phyloP scores from a whole-genome alignment of 2,113 vertebrate species.

The Falco punctatus region DNA sequence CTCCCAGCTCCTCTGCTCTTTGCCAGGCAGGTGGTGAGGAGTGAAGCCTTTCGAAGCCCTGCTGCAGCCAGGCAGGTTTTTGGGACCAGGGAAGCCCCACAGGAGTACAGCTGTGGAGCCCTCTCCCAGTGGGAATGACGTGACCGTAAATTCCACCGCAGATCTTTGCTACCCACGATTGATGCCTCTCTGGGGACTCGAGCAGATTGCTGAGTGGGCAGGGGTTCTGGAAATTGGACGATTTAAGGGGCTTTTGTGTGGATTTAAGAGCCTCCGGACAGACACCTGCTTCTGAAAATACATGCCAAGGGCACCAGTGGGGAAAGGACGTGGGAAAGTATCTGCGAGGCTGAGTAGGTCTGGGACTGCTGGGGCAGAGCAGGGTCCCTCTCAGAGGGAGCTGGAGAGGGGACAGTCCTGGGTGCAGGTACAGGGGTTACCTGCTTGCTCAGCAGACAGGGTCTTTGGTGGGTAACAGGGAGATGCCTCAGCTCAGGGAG shows the following conservation, averaged over 20 bases:
- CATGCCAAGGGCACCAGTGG: background rate
- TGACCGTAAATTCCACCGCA: background rate
- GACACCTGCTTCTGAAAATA: background rate
- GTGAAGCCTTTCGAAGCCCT: background rate
- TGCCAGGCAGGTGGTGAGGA: background rate
- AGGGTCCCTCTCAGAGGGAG: background rate
- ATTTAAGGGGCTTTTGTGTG: background rate
- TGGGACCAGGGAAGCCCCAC: background rate
- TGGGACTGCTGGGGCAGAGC: background rate
- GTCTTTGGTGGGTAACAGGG: background rate
- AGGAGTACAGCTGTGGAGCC: conserved; percentile 18
- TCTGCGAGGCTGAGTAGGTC: background rate
- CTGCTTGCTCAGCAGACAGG: background rate
- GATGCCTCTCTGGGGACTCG: background rate
- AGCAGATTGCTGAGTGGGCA: background rate
- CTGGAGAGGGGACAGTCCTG: background rate
- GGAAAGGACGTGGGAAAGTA: background rate
- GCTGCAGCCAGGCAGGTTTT: background rate
- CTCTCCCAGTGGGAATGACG: background rate
- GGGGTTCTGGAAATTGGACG: background rate
- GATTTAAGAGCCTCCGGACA: background rate
- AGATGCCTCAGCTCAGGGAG: background rate
- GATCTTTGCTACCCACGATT: accelerated
- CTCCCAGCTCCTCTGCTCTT: background rate
- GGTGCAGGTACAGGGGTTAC: background rate